Evolutionary conservation across 2,888 invertebrate species (phyloP).

Genomic region (Dendrolimus houi): DNA sequence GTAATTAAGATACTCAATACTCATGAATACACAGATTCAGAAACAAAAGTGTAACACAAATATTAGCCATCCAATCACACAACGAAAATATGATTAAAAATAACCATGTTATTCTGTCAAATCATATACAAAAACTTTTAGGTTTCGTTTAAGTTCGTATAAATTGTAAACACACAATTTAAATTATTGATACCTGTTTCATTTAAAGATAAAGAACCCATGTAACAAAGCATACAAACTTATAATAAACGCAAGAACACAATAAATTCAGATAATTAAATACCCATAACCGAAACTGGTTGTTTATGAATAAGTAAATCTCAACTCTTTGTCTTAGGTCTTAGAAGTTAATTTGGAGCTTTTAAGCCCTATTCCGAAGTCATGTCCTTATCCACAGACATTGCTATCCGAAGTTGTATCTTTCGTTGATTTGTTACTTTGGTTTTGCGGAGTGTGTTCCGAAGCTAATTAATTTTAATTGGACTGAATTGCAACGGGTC

Average conservation of each 20-base stretch:
- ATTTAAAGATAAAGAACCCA: background rate
- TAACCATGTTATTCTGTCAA: too few species aligned
- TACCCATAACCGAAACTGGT: background rate
- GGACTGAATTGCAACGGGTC: constrained; percentile 46
- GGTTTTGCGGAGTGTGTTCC: constrained; percentile 56
- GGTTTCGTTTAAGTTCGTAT: too few species aligned
- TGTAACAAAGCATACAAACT: background rate
- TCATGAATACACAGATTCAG: too few species aligned
- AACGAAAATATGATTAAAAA: too few species aligned
- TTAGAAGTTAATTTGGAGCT: background rate
- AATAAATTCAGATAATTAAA: background rate
- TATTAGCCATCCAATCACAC: too few species aligned
- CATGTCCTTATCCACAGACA: constrained; percentile 45
- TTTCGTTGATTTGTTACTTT: constrained; percentile 65
- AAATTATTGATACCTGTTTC: too few species aligned
- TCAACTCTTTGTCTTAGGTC: background rate
- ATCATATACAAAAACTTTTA: too few species aligned
- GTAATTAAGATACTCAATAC: too few species aligned
- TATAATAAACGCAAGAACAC: background rate
- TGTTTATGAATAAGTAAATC: background rate
- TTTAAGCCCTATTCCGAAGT: constrained; percentile 21
- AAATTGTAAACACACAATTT: too few species aligned
- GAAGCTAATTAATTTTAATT: constrained; percentile 73
- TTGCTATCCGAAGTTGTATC: constrained; percentile 54
- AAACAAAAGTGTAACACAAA: too few species aligned